Evolutionary conservation across 1,140 invertebrate genomes (phyloP).

Genomic region (Tribolium castaneum): DNA sequence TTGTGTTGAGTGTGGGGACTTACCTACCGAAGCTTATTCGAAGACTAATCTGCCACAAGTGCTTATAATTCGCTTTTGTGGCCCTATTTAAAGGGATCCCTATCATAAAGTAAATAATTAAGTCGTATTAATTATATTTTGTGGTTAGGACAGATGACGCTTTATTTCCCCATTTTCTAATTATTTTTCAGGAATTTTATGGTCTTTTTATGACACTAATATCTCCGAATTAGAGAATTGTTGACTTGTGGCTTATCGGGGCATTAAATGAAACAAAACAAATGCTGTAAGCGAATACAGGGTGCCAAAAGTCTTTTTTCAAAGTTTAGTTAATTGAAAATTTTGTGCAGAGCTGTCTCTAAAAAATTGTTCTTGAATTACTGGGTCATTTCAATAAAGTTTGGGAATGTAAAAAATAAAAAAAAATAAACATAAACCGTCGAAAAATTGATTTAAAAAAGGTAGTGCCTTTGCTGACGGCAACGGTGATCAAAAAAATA

Average conservation of each 20-base stretch:
- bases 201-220: neutral
- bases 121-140: neutral
- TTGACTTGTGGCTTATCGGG: neutral
- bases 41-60: neutral
- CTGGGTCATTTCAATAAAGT: no score
- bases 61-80: neutral
- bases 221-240: neutral
- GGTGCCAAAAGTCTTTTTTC: no score
- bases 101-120: constrained; percentile 27
- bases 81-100: neutral
- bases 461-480: no score
- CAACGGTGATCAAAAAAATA: no score
- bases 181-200: neutral
- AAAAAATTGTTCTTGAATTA: no score
- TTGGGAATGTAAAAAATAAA: no score
- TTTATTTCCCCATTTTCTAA: constrained; percentile 1
- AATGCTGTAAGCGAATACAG: neutral
- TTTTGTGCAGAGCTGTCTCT: no score
- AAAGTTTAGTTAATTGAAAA: no score
- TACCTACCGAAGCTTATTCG: neutral
- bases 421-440: no score
- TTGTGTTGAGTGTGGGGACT: neutral
- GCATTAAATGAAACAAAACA: neutral
- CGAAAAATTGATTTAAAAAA: no score
- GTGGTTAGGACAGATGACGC: neutral